phyloP scores from a whole-genome alignment of 2,888 invertebrate species.

The Agriopis marginaria region DNA sequence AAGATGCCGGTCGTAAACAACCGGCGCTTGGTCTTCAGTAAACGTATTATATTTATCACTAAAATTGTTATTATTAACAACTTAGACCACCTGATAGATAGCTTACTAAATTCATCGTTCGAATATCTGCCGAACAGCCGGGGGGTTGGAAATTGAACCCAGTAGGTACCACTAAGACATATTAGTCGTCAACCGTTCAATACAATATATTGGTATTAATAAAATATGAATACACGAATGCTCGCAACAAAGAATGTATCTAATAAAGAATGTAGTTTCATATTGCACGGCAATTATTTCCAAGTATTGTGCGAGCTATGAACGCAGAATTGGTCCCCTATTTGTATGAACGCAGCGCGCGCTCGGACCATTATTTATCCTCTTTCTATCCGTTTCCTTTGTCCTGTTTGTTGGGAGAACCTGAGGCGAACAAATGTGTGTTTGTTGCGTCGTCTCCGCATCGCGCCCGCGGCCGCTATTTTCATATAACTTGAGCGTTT shows the following conservation, averaged over 20 bases:
- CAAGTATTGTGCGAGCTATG: slow-evolving; percentile 41
- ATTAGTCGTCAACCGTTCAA: too few species aligned
- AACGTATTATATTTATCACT: too few species aligned
- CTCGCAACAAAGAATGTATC: slow-evolving; percentile 15
- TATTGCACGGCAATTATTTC: slow-evolving; percentile 33
- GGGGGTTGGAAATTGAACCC: too few species aligned
- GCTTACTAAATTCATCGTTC: too few species aligned
- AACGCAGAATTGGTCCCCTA: slow-evolving; percentile 50
- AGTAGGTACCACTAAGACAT: too few species aligned
- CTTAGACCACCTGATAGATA: too few species aligned
- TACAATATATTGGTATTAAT: neutral
- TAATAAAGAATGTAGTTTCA: slow-evolving; percentile 23
- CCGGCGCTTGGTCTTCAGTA: too few species aligned
- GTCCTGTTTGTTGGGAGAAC: slow-evolving; percentile 68
- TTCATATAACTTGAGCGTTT: slow-evolving; percentile 57
- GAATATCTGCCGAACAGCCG: too few species aligned
- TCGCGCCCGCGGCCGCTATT: slow-evolving; percentile 56
- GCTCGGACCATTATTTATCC: slow-evolving; percentile 69
- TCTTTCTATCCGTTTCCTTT: slow-evolving; percentile 71
- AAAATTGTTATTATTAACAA: too few species aligned
- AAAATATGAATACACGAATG: neutral
- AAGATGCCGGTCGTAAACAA: too few species aligned
- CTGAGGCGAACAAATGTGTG: slow-evolving; percentile 68
- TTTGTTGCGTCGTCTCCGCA: slow-evolving; percentile 61
- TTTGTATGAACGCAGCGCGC: slow-evolving; percentile 55